Evolutionary conservation across 2,113 vertebrate species (phyloP).

Genomic region (Odontophorus gujanensis): DNA sequence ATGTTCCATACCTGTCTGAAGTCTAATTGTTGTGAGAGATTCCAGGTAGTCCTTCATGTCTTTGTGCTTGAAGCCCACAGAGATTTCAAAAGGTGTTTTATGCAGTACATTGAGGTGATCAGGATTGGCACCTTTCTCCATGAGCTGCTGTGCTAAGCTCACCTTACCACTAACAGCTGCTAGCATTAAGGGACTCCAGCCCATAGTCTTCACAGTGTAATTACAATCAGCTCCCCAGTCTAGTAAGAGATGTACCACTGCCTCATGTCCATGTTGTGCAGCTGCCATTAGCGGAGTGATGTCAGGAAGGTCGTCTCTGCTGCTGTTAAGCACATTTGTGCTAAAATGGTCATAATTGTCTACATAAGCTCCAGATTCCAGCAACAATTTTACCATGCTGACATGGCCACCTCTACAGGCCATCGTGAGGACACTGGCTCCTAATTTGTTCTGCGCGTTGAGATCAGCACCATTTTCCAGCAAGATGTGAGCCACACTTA

Average conservation of each 20-base stretch:
- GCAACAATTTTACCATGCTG: constrained; percentile 88
- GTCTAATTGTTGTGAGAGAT: constrained; percentile 89
- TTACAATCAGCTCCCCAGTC: constrained; percentile 94
- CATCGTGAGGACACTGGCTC: constrained; percentile 92
- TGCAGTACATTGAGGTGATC: constrained; percentile 89
- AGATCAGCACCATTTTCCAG: constrained; percentile 94
- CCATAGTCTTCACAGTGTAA: constrained; percentile 82
- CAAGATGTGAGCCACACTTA: constrained; percentile 88
- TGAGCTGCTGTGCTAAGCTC: constrained; percentile 87
- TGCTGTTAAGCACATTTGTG: constrained; percentile 72
- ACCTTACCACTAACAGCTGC: constrained; percentile 87
- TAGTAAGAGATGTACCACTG: constrained; percentile 83
- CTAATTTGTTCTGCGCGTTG: constrained; percentile 91
- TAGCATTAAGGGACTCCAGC: constrained; percentile 94
- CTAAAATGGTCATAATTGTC: constrained; percentile 86
- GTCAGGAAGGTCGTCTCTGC: constrained; percentile 83
- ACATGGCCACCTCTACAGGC: constrained; percentile 90
- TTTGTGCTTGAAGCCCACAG: constrained; percentile 88
- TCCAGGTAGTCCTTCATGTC: constrained; percentile 91
- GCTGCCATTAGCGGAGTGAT: constrained; percentile 90
- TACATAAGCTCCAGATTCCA: constrained; percentile 89
- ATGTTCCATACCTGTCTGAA: constrained; percentile 86
- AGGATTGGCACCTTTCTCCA: constrained; percentile 90
- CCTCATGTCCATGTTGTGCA: constrained; percentile 90
- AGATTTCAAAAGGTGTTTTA: constrained; percentile 93